Conservation (phyloP, 64 coral and sea anemone genomes). For the Stichodactyla helianthus region DNA sequence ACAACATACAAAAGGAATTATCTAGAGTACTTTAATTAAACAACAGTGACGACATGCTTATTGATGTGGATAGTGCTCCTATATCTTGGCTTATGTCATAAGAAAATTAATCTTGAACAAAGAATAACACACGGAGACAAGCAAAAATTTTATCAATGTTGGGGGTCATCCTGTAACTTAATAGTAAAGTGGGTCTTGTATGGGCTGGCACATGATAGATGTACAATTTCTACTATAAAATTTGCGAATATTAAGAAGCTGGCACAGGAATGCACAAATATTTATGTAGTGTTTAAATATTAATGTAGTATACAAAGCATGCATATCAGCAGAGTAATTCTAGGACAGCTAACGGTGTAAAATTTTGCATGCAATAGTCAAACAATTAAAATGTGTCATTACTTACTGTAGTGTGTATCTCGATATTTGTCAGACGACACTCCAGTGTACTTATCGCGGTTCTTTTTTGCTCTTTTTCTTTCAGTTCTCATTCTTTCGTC, state of each 20-base stretch:
- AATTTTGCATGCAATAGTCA: background rate
- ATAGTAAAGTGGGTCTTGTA: background rate
- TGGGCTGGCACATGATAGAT: background rate
- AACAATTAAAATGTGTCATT: background rate
- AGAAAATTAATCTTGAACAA: background rate
- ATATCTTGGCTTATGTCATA: background rate
- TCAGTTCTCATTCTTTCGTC: conserved; percentile 87
- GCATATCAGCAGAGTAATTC: background rate
- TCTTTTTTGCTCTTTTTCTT: conserved; percentile 92
- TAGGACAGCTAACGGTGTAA: background rate
- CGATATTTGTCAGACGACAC: conserved; percentile 76
- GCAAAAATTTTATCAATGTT: background rate
- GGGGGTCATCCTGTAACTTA: background rate
- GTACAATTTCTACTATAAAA: background rate
- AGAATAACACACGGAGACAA: background rate
- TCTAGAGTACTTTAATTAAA: background rate
- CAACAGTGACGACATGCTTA: background rate
- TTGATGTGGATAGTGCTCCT: background rate
- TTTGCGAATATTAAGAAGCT: background rate
- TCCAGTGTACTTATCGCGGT: conserved; percentile 88
- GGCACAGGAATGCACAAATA: background rate
- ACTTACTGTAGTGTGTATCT: conserved; percentile 78
- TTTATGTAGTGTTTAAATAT: background rate
- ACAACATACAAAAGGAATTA: background rate
- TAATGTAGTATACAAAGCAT: background rate